Evolutionary conservation across 1,140 invertebrate genomes (phyloP).

Genomic region (Notospermus geniculatus): DNA sequence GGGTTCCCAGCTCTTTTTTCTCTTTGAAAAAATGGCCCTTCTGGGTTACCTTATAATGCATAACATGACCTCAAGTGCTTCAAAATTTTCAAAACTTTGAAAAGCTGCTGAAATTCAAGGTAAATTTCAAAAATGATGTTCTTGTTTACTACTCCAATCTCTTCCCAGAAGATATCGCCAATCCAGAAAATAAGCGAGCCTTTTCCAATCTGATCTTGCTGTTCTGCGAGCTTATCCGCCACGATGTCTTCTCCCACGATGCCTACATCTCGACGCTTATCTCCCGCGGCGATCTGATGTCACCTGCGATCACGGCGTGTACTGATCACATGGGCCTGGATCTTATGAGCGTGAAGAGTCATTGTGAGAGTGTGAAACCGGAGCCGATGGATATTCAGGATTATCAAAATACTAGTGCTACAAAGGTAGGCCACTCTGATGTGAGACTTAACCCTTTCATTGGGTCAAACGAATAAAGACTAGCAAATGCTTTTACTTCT

Average conservation of each 20-base stretch:
- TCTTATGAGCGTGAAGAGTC: slow-evolving; percentile 47
- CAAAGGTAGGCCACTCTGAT: too few relatives aligned
- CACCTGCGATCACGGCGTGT: slow-evolving; percentile 47
- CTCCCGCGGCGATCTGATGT: slow-evolving; percentile 82
- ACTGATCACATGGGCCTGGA: slow-evolving; percentile 37
- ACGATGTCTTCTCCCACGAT: slow-evolving; percentile 97
- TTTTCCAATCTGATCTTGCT: slow-evolving; percentile 93
- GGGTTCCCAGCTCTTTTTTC: too few relatives aligned
- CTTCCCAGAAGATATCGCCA: slow-evolving; percentile 54
- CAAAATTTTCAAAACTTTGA: not conserved
- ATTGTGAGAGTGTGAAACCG: slow-evolving; percentile 44
- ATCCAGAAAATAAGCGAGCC: slow-evolving; percentile 61
- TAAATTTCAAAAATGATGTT: too few relatives aligned
- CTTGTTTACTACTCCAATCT: too few relatives aligned
- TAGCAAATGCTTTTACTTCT: too few relatives aligned
- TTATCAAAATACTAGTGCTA: too few relatives aligned
- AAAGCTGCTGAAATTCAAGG: not conserved
- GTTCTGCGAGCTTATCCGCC: slow-evolving; percentile 90
- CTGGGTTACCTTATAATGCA: not conserved
- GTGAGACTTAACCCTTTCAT: too few relatives aligned
- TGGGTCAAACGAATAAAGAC: too few relatives aligned
- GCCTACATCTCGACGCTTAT: slow-evolving; percentile 97
- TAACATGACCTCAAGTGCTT: not conserved
- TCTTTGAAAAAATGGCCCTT: not conserved
- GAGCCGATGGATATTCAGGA: too few relatives aligned